Evolutionary conservation across 2,797 vertebrate genomes (phyloP), one percentile per base, ranked within the genome.

Genomic region (Gymnoscopelus microlampas): DNA sequence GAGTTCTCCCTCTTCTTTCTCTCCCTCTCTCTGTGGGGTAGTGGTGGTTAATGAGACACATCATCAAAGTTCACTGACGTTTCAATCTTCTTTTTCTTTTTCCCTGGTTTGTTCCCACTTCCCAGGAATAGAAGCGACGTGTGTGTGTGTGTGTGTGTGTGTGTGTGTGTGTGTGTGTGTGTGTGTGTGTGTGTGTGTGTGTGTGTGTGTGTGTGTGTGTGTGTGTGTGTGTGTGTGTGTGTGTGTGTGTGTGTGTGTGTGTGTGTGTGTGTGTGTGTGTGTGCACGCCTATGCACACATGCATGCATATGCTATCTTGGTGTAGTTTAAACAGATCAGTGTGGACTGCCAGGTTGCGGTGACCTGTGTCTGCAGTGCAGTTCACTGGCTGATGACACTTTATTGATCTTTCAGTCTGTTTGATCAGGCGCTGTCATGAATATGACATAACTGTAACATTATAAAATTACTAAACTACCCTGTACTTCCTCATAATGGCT

Each of bases 311-410:
- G 55, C 67, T 79, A 63, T 76, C 69, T 23, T 12, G 39, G 0
- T 13, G 59, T 63, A 76, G 13, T 63, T 9, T 81, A 89, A 87
- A 87, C 79, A 89, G 74, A 56, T 19, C 5, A 15, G 49, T 13
- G 7, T 64, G 19, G 59, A 61, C 19, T 5, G 66, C 44, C 32
- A 2, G 66, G 85, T 77, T 67, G 53, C 3, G 1, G 71, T 87
- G 91, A 91, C 92, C 89, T 54, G 74, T 81, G 85, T 89, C 88
- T 67, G 35, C 2, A 85, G 85, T 44, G 3, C 12, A 2, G 66
- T 63, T 10, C 8, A 2, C 47, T 53, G 67, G 78, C 74, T 77
- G 79, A 62, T 65, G 32, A 35, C 9, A 29, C 35, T 10, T 2
- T 51, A 63, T 63, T 63, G 48, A 73, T 69, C 67, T 70, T 72